Percentiles rank a stretch among this genome's conserved stretches.
These are phyloP conservation scores for Agapornis roseicollis DNA, from an alignment of 2,113 vertebrate species.

Conservation along the genomic window DNA sequence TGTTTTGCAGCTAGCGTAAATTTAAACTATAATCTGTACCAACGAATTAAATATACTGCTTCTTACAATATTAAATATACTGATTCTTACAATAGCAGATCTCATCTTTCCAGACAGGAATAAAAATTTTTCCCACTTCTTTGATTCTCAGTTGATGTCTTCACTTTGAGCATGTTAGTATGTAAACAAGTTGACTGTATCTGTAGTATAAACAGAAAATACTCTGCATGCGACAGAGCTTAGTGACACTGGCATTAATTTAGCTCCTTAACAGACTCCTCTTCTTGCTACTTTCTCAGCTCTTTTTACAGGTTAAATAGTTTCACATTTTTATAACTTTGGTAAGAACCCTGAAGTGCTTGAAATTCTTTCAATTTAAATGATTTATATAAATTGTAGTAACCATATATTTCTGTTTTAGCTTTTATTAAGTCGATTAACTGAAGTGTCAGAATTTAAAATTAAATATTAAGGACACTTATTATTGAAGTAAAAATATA, in stretches of 20 bases:
- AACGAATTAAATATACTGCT: background rate
- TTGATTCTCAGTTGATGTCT: background rate
- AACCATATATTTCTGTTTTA: background rate
- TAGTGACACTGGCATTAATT: no score
- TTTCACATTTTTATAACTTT: background rate
- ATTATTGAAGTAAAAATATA: constrained; percentile 2
- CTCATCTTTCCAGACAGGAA: background rate
- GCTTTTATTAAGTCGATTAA: background rate
- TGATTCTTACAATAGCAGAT: background rate
- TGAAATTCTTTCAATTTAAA: background rate
- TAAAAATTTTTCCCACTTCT: background rate
- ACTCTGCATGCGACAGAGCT: background rate
- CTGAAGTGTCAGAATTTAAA: background rate
- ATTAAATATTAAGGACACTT: background rate
- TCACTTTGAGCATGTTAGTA: background rate
- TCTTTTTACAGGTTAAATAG: background rate
- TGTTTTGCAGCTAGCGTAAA: background rate
- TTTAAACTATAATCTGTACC: background rate
- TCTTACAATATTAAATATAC: background rate
- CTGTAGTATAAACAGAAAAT: background rate
- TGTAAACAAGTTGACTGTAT: background rate
- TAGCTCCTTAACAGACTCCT: background rate
- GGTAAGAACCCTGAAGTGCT: background rate
- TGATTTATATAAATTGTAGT: background rate
- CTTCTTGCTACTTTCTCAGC: background rate